Base-by-base conservation (phyloP, 1,140 invertebrate genomes). In the Cydia splendana region DNA sequence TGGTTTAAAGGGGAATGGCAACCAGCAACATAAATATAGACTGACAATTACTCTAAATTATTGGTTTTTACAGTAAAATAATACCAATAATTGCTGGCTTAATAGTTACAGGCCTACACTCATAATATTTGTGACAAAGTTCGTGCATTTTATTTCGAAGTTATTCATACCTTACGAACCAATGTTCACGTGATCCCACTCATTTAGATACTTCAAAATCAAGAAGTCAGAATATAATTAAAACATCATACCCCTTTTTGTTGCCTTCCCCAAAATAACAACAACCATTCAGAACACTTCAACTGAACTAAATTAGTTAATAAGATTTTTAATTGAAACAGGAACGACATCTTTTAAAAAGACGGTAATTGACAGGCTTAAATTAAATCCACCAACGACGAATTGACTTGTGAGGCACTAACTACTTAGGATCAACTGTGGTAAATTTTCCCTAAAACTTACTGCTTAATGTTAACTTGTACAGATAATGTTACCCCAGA, bases 351-450 rank as follows among this genome's bases (percentile, higher is more conserved):
- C 80, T 77, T 84, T 84, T 79, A 80, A 76, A 81, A 78, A 84
- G 78, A 82, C 81, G 74, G 75, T 91, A 93, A 93, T 93, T 93
- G 91, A 93, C 91, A 86, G 86, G 87, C 78, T 91, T 87, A 86
- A 93, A 89, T 81, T 75, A 90, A 93, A 89, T 84, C 87, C 85
- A 85, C 83, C 74, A 81, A 85, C 74, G 85, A 88, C 76, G 77
- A 91, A 91, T 91, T 90, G 89, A 91, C 91, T 83, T 81, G 81
- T 81, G 81, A 85, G 88, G 89, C 88, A 88, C 88, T 81, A 88
- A 85, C 84, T 88, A 24, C 24, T 24, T 24, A 89, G 86, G 4
- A 9, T 20, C 57, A 62, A 62, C 57, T 62, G 57, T 62, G 57
- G 57, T 62, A 20, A 62, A 1, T 62, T 62, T 24, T 24, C 57